Evolutionary conservation across 2,888 invertebrate species (phyloP), one percentile per base, ranked within the genome.

Genomic region (Drosophila macrothrix): DNA sequence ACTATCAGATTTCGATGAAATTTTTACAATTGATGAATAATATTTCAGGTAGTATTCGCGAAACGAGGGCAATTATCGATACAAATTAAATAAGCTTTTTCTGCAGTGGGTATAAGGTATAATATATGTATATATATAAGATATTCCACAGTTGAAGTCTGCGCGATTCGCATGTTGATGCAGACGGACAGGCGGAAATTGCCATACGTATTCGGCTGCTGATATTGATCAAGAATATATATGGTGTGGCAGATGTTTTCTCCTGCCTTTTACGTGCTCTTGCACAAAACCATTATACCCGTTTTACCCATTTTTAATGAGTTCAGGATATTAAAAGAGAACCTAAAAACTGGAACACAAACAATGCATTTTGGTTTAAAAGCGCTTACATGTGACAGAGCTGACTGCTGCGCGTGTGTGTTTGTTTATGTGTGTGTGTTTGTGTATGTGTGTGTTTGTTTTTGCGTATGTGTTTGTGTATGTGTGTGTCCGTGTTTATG

Each of bases 361-460:
- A 70, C 76, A 78, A 67, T 78, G 67, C 67, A 65, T 66, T 75
- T 72, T 55, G 50, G 63, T 53, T 59, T 56, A 61, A 53, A 69
- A 69, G 73, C 41, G 63, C 61, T 71, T 67, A 64, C 76, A 61
- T 70, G 68, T 65, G 61, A 29, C 53, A 49, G 3, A 35, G 39
- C 31, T 12, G 16, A 9, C 16, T 25, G 16, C 46, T 14, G 19
- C 16, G 5, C 10, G 33, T 28, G 53, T 25, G 29, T 54, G 31
- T 39, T 22, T 33, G 33, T 43, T 7, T n/a, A 12, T n/a, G 9
- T 22, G 37, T n/a, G 12, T n/a, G 4, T 10, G 35, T 53, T n/a
- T 22, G 55, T 37, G 50, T 46, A 10, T 43, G 37, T 22, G 53
- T 22, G 29, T 54, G 31, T 39, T 16, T 33, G 39, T 43, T 3